A percentile compares a stretch with the other conserved stretches of the same genome.
These are phyloP conservation scores for Oplegnathus fasciatus DNA, from an alignment of 2,113 vertebrate genomes.

Conservation along the genomic window DNA sequence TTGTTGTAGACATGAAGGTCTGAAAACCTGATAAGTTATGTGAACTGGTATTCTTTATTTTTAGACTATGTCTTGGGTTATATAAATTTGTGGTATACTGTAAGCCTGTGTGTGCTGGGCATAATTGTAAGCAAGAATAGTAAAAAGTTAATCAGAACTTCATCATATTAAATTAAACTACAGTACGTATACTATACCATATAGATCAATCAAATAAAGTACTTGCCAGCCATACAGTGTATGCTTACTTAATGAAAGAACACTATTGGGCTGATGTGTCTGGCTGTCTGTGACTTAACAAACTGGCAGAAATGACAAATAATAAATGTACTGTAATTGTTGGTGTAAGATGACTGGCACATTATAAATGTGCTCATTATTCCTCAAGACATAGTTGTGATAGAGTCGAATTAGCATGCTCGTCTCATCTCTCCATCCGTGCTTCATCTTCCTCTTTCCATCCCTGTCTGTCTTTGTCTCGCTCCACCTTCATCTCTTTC, in stretches of 20 bases:
- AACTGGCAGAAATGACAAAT: constrained; percentile 39
- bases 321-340: constrained; percentile 56
- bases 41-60: background rate
- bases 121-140: background rate
- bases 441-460: constrained; percentile 56
- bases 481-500: constrained; percentile 57
- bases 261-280: background rate
- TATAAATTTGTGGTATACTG: background rate
- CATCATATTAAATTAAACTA: background rate
- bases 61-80: background rate
- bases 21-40: background rate
- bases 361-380: constrained; percentile 64
- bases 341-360: constrained; percentile 51
- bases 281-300: background rate
- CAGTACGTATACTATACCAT: background rate
- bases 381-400: constrained; percentile 62
- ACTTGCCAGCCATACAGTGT: background rate
- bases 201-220: background rate
- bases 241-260: background rate
- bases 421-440: constrained; percentile 45
- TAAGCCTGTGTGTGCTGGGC: background rate
- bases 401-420: constrained; percentile 63
- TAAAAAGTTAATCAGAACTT: background rate
- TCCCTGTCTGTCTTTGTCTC: constrained; percentile 59
- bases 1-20: background rate